phyloP scores from a whole-genome alignment of 2,888 invertebrate genomes.

The Pseudoips prasinana region DNA sequence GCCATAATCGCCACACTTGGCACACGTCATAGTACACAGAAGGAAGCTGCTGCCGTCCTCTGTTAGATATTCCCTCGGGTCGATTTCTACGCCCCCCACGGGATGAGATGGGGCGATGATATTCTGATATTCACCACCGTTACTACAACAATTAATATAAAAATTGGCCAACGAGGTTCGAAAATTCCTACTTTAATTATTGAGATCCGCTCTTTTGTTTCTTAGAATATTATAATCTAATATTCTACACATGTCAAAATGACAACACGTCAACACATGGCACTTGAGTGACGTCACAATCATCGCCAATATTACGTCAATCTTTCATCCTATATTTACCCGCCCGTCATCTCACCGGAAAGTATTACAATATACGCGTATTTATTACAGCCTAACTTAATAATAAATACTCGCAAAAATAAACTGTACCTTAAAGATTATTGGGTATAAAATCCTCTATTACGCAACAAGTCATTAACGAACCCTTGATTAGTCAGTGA shows the following conservation, averaged over 20 bases:
- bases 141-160: no score
- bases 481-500: constrained; percentile 53
- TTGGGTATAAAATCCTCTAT: constrained; percentile 15
- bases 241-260: constrained; percentile 29
- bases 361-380: constrained; percentile 9
- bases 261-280: constrained; percentile 12
- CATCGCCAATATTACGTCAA: constrained; percentile 20
- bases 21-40: no score
- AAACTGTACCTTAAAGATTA: constrained; percentile 11
- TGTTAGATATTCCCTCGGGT: no score
- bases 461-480: constrained; percentile 39
- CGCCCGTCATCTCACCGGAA: constrained; percentile 11
- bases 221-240: no score
- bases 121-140: no score
- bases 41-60: no score
- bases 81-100: no score
- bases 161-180: no score
- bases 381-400: constrained; percentile 6
- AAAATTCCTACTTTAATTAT: no score
- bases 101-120: no score
- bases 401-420: constrained; percentile 5
- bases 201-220: no score
- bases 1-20: no score
- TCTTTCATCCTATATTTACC: constrained; percentile 24
- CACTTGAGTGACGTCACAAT: constrained; percentile 22